A percentile compares a stretch with the other conserved stretches of the same genome.
These are phyloP conservation scores for Catocala sponsa DNA, from an alignment of 2,888 invertebrate genomes.

Conservation along the genomic window DNA sequence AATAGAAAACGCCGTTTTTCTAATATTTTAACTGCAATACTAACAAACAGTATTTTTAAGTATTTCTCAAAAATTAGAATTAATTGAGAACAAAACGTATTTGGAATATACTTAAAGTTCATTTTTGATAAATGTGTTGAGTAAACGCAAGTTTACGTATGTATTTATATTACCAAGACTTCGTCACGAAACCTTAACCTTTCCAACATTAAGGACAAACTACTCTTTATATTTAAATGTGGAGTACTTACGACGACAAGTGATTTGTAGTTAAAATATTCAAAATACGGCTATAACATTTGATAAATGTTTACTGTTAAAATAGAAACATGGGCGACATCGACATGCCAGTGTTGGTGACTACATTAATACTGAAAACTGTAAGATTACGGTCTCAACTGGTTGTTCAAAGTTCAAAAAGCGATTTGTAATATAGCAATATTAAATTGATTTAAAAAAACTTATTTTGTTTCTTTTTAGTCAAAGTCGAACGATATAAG, in stretches of 20 bases:
- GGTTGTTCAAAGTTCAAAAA: slow-evolving; percentile 82
- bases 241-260: not conserved
- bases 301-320: slow-evolving; percentile 55
- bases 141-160: not conserved
- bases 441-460: slow-evolving; percentile 78
- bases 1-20: slow-evolving; percentile 18
- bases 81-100: slow-evolving; percentile 12
- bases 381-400: slow-evolving; percentile 74
- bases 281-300: slow-evolving; percentile 35
- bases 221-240: not conserved
- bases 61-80: slow-evolving; percentile 33
- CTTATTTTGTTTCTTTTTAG: slow-evolving; percentile 27
- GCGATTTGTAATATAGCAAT: slow-evolving; percentile 83
- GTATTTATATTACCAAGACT: not conserved
- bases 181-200: not conserved
- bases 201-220: not conserved
- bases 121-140: slow-evolving; percentile 1
- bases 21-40: slow-evolving; percentile 37
- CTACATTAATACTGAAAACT: slow-evolving; percentile 53
- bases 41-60: slow-evolving; percentile 39
- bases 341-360: slow-evolving; percentile 38
- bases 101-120: not conserved
- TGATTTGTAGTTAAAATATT: slow-evolving; percentile 38
- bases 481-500: not conserved
- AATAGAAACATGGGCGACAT: slow-evolving; percentile 50